Evolutionary conservation across 1,140 invertebrate genomes (phyloP).

Genomic region (Apocrypta bakeri): DNA sequence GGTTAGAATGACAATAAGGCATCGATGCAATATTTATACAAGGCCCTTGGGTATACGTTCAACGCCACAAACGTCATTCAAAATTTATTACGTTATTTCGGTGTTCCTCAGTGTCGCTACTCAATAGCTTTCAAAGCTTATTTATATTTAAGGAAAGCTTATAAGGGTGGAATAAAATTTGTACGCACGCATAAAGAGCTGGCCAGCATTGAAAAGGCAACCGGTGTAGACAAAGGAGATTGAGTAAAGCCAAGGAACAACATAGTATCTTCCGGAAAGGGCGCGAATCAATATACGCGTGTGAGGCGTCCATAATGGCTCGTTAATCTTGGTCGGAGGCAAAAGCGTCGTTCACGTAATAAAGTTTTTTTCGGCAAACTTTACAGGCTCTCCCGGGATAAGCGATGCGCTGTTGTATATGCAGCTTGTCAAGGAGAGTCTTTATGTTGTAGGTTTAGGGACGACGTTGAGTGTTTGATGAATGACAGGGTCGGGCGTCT

Average conservation of each 20-base stretch:
- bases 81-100: too few relatives aligned
- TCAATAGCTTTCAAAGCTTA: not conserved
- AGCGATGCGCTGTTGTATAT: not conserved
- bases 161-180: not conserved
- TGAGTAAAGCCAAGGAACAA: not conserved
- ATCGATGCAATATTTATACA: too few relatives aligned
- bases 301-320: conserved; percentile 11
- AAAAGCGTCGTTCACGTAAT: not conserved
- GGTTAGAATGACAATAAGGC: too few relatives aligned
- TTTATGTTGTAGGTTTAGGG: not conserved
- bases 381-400: not conserved
- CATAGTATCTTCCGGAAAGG: not conserved
- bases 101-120: not conserved
- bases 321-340: conserved; percentile 26
- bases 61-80: too few relatives aligned
- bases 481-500: not conserved
- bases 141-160: not conserved
- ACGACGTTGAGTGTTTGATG: not conserved
- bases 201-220: not conserved
- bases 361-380: not conserved
- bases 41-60: too few relatives aligned
- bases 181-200: not conserved
- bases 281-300: not conserved
- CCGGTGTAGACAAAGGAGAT: conserved; percentile 28
- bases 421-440: not conserved